These are phyloP conservation scores for Pterocles burchelli DNA, from an alignment of 2,113 vertebrate genomes.

Conservation along the genomic window DNA sequence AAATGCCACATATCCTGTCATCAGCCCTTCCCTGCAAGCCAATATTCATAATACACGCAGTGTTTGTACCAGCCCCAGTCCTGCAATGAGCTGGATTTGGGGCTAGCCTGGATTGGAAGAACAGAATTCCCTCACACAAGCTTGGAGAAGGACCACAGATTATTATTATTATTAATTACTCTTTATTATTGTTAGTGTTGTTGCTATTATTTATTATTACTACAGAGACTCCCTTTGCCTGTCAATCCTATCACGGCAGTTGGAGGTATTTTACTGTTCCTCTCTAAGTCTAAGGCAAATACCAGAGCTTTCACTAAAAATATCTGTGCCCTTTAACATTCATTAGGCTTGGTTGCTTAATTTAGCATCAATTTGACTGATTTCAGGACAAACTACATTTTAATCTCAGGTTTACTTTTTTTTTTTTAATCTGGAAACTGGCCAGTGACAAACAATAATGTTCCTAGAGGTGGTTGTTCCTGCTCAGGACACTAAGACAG, in stretches of 20 bases:
- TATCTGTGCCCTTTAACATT: not conserved
- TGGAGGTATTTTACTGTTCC: not conserved
- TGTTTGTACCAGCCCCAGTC: too few species aligned
- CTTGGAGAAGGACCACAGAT: not conserved
- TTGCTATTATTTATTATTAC: not conserved
- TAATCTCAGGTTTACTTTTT: not conserved
- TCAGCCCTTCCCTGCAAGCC: not conserved
- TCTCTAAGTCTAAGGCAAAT: not conserved
- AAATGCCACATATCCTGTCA: rapidly evolving
- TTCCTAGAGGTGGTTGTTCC: not conserved
- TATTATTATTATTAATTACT: too few species aligned
- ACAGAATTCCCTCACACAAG: not conserved
- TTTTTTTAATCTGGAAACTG: not conserved
- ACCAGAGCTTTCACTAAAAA: not conserved
- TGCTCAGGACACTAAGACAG: not conserved
- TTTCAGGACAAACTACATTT: not conserved
- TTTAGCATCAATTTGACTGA: not conserved
- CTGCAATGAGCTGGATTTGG: not conserved
- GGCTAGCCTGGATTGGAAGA: rapidly evolving
- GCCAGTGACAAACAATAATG: not conserved
- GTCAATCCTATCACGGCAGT: not conserved
- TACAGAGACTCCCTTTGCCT: not conserved
- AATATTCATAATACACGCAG: rapidly evolving
- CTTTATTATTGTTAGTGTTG: not conserved
- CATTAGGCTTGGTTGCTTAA: not conserved